A percentile compares a stretch with the other conserved stretches of the same genome.
Evolutionary conservation across 2,888 invertebrate genomes (phyloP).

Genomic region (Drosophila lutescens): DNA sequence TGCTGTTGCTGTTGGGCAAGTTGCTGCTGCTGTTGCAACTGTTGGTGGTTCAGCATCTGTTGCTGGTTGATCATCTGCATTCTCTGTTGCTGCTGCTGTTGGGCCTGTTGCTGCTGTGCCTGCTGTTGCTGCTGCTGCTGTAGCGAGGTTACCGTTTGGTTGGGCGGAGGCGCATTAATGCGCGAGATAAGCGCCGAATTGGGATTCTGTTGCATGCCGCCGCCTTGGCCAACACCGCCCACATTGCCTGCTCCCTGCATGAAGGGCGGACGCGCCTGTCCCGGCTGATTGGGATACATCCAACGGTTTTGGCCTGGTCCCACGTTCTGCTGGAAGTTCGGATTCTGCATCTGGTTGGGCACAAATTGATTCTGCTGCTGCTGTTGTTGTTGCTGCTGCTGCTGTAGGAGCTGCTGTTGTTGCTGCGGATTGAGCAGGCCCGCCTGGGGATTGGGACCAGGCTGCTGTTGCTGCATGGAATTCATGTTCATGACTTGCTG

Average conservation of each 20-base stretch:
- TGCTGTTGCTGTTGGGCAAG: conserved; percentile 46
- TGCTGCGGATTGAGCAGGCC: conserved; percentile 63
- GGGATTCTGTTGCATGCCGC: conserved; percentile 79
- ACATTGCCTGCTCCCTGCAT: conserved; percentile 65
- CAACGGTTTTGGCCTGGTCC: conserved; percentile 79
- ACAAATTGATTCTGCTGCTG: conserved; percentile 73
- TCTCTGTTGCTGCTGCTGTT: conserved; percentile 52
- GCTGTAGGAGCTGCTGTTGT: conserved; percentile 67
- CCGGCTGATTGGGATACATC: conserved; percentile 79
- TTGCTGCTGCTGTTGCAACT: conserved; percentile 79
- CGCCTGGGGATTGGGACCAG: conserved; percentile 50
- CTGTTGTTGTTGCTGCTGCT: conserved; percentile 58
- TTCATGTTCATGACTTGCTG: conserved; percentile 81
- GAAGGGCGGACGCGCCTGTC: conserved; percentile 65
- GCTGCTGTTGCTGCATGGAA: conserved; percentile 57
- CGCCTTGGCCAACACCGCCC: conserved; percentile 48
- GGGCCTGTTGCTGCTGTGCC: conserved; percentile 50
- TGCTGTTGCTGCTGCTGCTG: conserved; percentile 84
- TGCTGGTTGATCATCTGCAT: conserved; percentile 82
- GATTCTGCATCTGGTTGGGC: conserved; percentile 76
- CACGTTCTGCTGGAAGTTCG: conserved; percentile 80
- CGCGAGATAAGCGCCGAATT: conserved; percentile 87
- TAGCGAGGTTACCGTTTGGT: conserved; percentile 80
- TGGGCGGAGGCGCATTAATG: conserved; percentile 86
- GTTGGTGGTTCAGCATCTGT: conserved; percentile 82